These are phyloP conservation scores for Myotis davidii DNA, from an alignment of 2,113 vertebrate genomes.

Conservation along the genomic window DNA sequence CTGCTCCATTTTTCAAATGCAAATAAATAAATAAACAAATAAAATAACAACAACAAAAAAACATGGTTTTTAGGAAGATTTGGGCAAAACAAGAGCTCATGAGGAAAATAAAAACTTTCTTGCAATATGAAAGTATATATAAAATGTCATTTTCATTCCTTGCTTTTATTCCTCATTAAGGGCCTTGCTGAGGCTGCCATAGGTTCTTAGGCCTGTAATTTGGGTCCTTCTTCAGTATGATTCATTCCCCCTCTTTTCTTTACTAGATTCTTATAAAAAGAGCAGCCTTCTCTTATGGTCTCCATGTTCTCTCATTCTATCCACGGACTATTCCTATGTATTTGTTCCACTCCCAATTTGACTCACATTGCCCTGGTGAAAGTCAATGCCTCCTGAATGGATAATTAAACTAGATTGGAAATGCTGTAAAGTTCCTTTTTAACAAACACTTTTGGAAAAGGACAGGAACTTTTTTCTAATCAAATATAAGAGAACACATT, in stretches of 20 bases:
- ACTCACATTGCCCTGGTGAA: not conserved
- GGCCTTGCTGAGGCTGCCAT: not conserved
- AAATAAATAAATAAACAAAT: not conserved
- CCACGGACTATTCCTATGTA: not conserved
- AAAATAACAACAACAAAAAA: not conserved
- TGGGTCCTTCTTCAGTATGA: not conserved
- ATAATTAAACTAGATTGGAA: not conserved
- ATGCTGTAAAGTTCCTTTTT: not conserved
- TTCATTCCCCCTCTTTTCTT: not conserved
- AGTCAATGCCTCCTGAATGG: not conserved
- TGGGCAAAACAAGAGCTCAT: not conserved
- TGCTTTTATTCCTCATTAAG: not conserved
- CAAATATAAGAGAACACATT: slow-evolving; percentile 58
- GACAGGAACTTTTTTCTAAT: slow-evolving; percentile 29
- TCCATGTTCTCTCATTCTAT: not conserved
- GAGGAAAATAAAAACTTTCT: not conserved
- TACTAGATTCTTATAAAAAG: not conserved
- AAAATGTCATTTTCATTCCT: not conserved
- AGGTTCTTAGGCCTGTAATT: not conserved
- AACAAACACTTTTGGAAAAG: slow-evolving; percentile 45
- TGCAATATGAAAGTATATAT: not conserved
- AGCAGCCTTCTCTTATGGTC: not conserved
- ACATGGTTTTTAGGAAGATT: not conserved
- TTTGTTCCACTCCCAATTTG: not conserved
- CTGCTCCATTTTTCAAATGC: not conserved